These are phyloP conservation scores for Lepidurus couesii DNA, from an alignment of 1,140 invertebrate species.

Conservation along the genomic window DNA sequence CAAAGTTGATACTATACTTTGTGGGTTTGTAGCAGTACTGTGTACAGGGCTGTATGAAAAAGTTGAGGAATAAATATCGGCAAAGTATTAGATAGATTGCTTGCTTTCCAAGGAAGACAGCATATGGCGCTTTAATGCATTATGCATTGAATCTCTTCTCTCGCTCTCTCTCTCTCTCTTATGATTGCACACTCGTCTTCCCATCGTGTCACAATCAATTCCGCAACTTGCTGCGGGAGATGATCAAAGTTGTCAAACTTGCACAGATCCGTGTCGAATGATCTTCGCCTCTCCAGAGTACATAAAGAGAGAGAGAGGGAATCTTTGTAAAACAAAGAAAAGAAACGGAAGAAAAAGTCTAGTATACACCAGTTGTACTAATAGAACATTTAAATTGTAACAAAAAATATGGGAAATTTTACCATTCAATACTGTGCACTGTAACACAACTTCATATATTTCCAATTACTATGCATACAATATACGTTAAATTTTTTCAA, in stretches of 20 bases:
- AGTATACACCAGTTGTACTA: no score
- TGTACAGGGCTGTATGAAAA: no score
- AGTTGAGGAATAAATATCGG: background rate
- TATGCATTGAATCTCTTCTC: slow-evolving; percentile 17
- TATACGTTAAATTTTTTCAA: no score
- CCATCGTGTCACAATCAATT: background rate
- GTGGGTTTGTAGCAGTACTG: background rate
- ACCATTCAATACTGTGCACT: no score
- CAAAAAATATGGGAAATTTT: no score
- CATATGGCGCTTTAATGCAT: slow-evolving; percentile 5
- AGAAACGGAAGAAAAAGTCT: no score
- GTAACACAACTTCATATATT: no score
- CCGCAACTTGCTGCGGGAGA: background rate
- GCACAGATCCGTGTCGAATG: slow-evolving; percentile 10
- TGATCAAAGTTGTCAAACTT: background rate
- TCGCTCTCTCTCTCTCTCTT: background rate
- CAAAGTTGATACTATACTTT: background rate
- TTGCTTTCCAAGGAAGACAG: background rate
- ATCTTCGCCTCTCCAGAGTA: background rate
- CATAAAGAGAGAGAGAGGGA: background rate
- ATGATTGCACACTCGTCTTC: background rate
- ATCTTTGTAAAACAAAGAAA: no score
- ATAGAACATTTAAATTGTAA: no score
- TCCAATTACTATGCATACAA: no score
- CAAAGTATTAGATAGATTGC: background rate